A percentile compares a stretch with the other conserved stretches of the same genome.
These are phyloP conservation scores for Danio albolineatus DNA, from an alignment of 2,797 vertebrate species.

Conservation along the genomic window DNA sequence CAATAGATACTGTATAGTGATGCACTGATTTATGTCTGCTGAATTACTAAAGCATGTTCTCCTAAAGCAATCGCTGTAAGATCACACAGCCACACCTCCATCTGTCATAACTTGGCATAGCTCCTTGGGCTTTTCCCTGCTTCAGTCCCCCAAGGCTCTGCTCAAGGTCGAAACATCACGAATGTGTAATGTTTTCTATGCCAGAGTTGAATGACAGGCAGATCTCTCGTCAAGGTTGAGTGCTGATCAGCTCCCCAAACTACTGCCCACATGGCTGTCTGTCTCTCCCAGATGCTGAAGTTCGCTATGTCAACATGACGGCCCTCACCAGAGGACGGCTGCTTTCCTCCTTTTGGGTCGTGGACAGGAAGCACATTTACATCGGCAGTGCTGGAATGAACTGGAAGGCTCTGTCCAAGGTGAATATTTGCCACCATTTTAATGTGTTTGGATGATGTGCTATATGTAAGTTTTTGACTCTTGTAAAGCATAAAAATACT, in stretches of 20 bases:
- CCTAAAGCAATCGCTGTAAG: constrained; percentile 38
- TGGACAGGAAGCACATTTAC: constrained; percentile 93
- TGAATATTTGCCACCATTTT: constrained; percentile 65
- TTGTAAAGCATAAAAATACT: too few species aligned
- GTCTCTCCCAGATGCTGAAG: constrained; percentile 83
- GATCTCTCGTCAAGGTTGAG: constrained; percentile 26
- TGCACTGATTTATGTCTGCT: not conserved
- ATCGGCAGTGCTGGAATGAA: constrained; percentile 93
- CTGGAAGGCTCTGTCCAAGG: constrained; percentile 92
- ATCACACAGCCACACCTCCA: constrained; percentile 40
- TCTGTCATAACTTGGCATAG: constrained; percentile 35
- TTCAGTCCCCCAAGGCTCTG: constrained; percentile 45
- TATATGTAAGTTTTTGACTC: too few species aligned
- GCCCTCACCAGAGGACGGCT: constrained; percentile 89
- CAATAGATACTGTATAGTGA: not conserved
- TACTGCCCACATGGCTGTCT: not conserved
- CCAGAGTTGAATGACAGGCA: constrained; percentile 23
- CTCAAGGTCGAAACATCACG: constrained; percentile 63
- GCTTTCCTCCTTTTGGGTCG: constrained; percentile 95
- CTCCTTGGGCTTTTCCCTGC: not conserved
- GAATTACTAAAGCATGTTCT: constrained; percentile 13
- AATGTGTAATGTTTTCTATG: constrained; percentile 57
- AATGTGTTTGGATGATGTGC: too few species aligned
- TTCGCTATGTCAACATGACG: constrained; percentile 91
- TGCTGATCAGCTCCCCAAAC: constrained; percentile 32